These are phyloP conservation scores for Chiloscyllium plagiosum DNA, from an alignment of 2,113 vertebrate species.

Conservation along the genomic window DNA sequence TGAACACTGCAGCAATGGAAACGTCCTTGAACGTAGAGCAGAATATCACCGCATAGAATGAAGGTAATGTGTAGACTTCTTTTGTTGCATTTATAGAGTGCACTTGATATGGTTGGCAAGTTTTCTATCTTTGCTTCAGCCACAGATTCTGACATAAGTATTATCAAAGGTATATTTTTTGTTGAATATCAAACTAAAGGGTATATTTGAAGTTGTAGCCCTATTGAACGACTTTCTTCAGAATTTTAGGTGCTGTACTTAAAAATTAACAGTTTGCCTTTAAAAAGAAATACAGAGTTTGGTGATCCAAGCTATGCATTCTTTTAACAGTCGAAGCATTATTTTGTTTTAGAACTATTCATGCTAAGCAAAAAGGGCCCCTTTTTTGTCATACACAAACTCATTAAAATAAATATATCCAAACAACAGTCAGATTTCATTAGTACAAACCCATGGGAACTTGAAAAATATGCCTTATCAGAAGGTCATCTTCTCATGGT, in stretches of 20 bases:
- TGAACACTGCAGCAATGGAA: conserved; percentile 40
- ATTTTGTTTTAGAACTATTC: not conserved
- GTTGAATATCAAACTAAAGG: not conserved
- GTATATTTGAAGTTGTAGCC: not conserved
- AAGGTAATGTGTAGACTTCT: not conserved
- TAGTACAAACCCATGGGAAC: conserved; percentile 20
- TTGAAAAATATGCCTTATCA: conserved; percentile 1
- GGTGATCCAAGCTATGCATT: not conserved
- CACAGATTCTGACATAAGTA: not conserved
- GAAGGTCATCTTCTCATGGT: conserved; percentile 12
- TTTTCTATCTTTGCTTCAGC: not conserved
- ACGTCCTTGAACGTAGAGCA: not conserved
- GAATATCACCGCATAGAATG: not conserved
- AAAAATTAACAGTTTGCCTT: not conserved
- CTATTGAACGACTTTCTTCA: not conserved
- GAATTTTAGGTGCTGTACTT: not conserved
- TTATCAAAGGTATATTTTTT: not conserved
- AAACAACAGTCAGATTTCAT: conserved; percentile 13
- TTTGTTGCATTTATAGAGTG: not conserved
- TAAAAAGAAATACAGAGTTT: not conserved
- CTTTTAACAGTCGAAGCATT: not conserved
- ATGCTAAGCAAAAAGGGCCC: not conserved
- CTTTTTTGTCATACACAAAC: not conserved
- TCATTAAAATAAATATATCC: conserved; percentile 6
- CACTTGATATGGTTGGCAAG: not conserved